These are phyloP conservation scores for Nylanderia fulva DNA, from an alignment of 1,140 invertebrate species.

Conservation along the genomic window DNA sequence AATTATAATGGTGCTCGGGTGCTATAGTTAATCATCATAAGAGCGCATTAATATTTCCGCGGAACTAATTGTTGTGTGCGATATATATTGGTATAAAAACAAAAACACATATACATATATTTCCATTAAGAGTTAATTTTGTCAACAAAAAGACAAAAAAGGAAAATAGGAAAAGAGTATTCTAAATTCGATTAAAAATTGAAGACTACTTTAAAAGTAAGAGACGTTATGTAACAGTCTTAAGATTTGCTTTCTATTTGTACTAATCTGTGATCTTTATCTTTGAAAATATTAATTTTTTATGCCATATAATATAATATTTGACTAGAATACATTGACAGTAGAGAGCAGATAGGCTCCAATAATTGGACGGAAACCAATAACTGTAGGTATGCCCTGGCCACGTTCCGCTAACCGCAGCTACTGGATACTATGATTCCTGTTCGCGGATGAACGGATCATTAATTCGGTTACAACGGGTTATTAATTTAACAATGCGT, in stretches of 20 bases:
- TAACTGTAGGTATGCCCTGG: slow-evolving; percentile 63
- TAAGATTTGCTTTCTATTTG: neutral
- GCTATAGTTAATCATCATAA: slow-evolving; percentile 11
- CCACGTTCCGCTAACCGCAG: slow-evolving; percentile 67
- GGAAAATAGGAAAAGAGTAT: neutral
- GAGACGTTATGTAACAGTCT: neutral
- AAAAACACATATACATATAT: neutral
- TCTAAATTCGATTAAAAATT: neutral
- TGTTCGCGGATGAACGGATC: slow-evolving; percentile 63
- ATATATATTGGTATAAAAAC: slow-evolving; percentile 13
- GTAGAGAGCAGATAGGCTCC: slow-evolving; percentile 36
- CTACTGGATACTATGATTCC: slow-evolving; percentile 68
- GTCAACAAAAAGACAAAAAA: neutral
- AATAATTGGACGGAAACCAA: slow-evolving; percentile 72
- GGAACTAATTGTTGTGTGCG: slow-evolving; percentile 29
- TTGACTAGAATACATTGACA: slow-evolving; percentile 1
- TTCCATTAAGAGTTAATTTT: neutral
- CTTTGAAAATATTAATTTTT: neutral
- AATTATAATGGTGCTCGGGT: slow-evolving; percentile 21
- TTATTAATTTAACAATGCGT: slow-evolving; percentile 72
- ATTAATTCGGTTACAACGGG: slow-evolving; percentile 72
- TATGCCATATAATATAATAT: slow-evolving; percentile 47
- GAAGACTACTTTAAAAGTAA: neutral
- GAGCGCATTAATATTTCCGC: slow-evolving; percentile 20
- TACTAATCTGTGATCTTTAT: neutral